Evolutionary conservation across 1,140 invertebrate genomes (phyloP).

Genomic region (Drosophila hydei): DNA sequence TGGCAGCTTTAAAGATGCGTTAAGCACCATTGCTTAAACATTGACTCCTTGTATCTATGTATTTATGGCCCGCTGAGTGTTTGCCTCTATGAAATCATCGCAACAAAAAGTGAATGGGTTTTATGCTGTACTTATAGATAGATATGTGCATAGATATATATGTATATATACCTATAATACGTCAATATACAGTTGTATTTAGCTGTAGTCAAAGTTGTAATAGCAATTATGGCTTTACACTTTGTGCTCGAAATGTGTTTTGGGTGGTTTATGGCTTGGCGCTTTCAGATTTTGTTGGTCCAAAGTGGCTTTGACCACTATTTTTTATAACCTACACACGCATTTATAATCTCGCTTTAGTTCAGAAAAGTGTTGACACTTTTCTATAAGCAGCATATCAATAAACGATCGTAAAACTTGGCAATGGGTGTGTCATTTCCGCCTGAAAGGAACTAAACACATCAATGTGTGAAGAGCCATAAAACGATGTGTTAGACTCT

Average conservation of each 20-base stretch:
- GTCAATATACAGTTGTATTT: constrained; percentile 31
- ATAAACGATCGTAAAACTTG: constrained; percentile 63
- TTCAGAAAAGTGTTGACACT: constrained; percentile 72
- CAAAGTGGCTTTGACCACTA: constrained; percentile 7
- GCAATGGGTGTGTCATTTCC: constrained; percentile 64
- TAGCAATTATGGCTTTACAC: constrained; percentile 68
- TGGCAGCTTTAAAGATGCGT: constrained; percentile 60
- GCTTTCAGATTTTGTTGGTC: constrained; percentile 5
- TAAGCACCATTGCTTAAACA: constrained; percentile 64
- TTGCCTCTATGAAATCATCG: constrained; percentile 51
- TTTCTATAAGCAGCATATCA: constrained; percentile 48
- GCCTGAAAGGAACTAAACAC: constrained; percentile 55
- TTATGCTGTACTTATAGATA: constrained; percentile 64
- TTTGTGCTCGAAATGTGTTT: constrained; percentile 49
- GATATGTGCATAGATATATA: constrained; percentile 3
- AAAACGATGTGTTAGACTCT: constrained; percentile 56
- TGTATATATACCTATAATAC: constrained; percentile 27
- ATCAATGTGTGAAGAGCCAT: constrained; percentile 40
- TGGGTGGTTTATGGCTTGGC: constrained; percentile 64
- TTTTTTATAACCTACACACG: constrained; percentile 63
- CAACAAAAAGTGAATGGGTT: constrained; percentile 76
- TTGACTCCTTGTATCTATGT: constrained; percentile 37
- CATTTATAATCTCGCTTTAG: constrained; percentile 34
- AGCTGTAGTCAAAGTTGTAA: constrained; percentile 9
- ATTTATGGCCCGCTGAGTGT: constrained; percentile 65